A percentile compares a stretch with the other conserved stretches of the same genome.
phyloP scores from a whole-genome alignment of 2,113 vertebrate species.

The Dicerorhinus sumatrensis region DNA sequence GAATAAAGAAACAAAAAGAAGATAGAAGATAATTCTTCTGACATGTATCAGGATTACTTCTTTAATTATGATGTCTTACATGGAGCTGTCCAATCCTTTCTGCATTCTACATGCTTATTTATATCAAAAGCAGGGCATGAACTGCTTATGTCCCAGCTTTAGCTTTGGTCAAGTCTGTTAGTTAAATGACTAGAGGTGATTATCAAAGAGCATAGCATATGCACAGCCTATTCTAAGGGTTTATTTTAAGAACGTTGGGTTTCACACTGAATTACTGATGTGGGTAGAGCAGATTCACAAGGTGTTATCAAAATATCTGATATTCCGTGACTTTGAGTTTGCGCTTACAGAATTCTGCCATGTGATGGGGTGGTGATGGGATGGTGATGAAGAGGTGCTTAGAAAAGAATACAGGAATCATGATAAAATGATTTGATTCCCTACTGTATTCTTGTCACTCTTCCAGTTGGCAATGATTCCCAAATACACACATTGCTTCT shows the following conservation, averaged over 20 bases:
- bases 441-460: neutral
- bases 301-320: neutral
- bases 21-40: neutral
- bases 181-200: neutral
- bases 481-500: neutral
- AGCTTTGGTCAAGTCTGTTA: neutral
- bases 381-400: neutral
- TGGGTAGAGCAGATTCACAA: neutral
- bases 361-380: neutral
- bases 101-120: neutral
- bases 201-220: neutral
- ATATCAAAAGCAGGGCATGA: neutral
- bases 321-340: neutral
- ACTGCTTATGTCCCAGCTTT: neutral
- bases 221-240: neutral
- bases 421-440: neutral
- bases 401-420: neutral
- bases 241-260: neutral
- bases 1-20: neutral
- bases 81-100: neutral
- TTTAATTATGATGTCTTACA: neutral
- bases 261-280: neutral
- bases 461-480: neutral
- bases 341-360: neutral
- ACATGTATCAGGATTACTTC: neutral